Conservation (phyloP, 2,888 invertebrate genomes). For the Bursaphelenchus okinawaensis region DNA sequence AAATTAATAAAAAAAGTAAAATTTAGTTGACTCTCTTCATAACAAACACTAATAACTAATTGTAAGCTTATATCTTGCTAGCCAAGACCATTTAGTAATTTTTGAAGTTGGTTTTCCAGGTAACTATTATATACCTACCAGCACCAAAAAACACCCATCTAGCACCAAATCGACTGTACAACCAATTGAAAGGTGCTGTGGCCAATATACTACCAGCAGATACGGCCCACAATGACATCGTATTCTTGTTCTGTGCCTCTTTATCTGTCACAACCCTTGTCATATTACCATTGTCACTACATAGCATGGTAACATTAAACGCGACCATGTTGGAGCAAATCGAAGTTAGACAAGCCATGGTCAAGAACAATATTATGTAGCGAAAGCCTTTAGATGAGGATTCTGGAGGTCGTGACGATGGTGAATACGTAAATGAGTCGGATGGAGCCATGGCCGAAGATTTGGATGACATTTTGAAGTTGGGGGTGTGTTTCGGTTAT, state of each 20-base stretch:
- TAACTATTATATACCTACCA: too few relatives aligned
- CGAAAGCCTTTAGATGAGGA: conserved; percentile 10
- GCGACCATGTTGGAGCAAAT: conserved; percentile 54
- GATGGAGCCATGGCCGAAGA: too few relatives aligned
- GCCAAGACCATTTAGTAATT: too few relatives aligned
- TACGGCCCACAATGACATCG: conserved; percentile 42
- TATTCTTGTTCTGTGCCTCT: conserved; percentile 29
- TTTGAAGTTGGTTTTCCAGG: too few relatives aligned
- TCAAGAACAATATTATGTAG: conserved; percentile 14
- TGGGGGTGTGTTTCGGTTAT: too few relatives aligned
- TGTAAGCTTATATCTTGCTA: too few relatives aligned
- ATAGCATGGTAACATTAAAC: conserved; percentile 50
- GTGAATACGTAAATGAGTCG: too few relatives aligned
- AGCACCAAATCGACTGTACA: conserved; percentile 46
- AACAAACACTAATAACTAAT: too few relatives aligned
- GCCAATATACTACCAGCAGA: conserved; percentile 30
- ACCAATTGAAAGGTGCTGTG: conserved; percentile 29
- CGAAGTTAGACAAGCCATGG: conserved; percentile 29
- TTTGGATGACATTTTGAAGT: too few relatives aligned
- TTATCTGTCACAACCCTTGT: neutral
- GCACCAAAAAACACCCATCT: conserved; percentile 43
- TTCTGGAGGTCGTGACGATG: neutral
- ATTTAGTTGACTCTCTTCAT: too few relatives aligned
- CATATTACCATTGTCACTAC: conserved; percentile 31
- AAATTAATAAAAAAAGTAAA: neutral